Percentiles rank a stretch among this genome's conserved stretches.
These are phyloP conservation scores for Agonum fuliginosum DNA, from an alignment of 2,888 invertebrate genomes.

Conservation along the genomic window DNA sequence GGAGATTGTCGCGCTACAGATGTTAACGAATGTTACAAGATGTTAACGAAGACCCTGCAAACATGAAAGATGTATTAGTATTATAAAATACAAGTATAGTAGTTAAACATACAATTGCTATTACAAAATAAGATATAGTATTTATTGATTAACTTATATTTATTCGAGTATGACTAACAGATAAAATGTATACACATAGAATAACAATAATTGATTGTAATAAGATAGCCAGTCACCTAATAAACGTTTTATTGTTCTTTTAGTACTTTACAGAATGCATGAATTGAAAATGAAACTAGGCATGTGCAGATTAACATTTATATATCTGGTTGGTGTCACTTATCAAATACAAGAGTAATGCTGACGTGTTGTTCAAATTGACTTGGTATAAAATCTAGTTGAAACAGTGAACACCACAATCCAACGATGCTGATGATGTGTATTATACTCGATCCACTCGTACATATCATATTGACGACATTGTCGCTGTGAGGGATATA, in stretches of 20 bases:
- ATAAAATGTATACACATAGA: background rate
- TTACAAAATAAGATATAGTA: background rate
- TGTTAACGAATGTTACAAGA: too few relatives aligned
- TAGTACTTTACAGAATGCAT: slow-evolving; percentile 58
- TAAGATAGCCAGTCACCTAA: slow-evolving; percentile 54
- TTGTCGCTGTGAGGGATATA: slow-evolving; percentile 50
- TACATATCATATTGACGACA: background rate
- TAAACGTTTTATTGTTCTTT: slow-evolving; percentile 55
- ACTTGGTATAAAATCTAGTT: slow-evolving; percentile 59
- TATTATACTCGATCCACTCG: background rate
- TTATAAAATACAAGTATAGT: too few relatives aligned
- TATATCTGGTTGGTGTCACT: slow-evolving; percentile 56
- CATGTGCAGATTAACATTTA: slow-evolving; percentile 59
- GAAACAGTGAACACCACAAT: slow-evolving; percentile 57
- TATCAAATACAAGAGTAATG: slow-evolving; percentile 52
- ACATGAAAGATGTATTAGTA: too few relatives aligned
- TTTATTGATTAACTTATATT: background rate
- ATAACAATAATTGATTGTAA: background rate
- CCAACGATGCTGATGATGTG: background rate
- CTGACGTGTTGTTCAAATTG: slow-evolving; percentile 53
- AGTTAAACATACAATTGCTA: too few relatives aligned
- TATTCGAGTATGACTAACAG: background rate
- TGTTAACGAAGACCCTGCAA: too few relatives aligned
- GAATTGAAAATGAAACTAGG: slow-evolving; percentile 53
- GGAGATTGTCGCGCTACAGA: too few relatives aligned